Percentiles rank a stretch among this genome's conserved stretches.
phyloP scores from a whole-genome alignment of 2,797 vertebrate species.

The Amazonetta brasiliensis region DNA sequence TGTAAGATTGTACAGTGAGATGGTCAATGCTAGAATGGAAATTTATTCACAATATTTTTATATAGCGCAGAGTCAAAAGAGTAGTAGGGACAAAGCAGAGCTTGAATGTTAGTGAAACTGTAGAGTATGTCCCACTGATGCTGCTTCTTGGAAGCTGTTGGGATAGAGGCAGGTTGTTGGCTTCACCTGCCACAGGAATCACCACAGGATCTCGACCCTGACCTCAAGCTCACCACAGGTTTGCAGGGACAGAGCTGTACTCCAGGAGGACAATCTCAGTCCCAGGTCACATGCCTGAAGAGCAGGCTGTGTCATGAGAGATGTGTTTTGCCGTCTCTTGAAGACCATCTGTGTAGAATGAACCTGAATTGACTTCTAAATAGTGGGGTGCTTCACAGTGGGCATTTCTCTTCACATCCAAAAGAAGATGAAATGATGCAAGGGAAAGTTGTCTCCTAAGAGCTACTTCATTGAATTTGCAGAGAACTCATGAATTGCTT shows the following conservation, averaged over 20 bases:
- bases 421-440: neutral
- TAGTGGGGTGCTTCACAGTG: neutral
- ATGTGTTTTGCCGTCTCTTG: accelerated
- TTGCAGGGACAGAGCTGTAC: neutral
- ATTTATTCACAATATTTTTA: neutral
- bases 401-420: neutral
- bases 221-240: neutral
- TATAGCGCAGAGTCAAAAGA: neutral
- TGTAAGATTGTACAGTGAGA: neutral
- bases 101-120: neutral
- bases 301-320: neutral
- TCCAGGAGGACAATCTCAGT: neutral
- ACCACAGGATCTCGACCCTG: neutral
- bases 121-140: neutral
- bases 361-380: neutral
- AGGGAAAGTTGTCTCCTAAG: neutral
- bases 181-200: neutral
- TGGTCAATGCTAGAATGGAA: neutral
- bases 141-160: neutral
- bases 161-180: neutral
- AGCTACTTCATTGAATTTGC: neutral
- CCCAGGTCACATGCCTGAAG: neutral
- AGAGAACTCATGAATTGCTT: neutral
- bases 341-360: neutral
- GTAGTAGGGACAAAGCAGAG: neutral